Evolutionary conservation across 2,797 vertebrate species (phyloP).

Genomic region (Hippoglossus hippoglossus): DNA sequence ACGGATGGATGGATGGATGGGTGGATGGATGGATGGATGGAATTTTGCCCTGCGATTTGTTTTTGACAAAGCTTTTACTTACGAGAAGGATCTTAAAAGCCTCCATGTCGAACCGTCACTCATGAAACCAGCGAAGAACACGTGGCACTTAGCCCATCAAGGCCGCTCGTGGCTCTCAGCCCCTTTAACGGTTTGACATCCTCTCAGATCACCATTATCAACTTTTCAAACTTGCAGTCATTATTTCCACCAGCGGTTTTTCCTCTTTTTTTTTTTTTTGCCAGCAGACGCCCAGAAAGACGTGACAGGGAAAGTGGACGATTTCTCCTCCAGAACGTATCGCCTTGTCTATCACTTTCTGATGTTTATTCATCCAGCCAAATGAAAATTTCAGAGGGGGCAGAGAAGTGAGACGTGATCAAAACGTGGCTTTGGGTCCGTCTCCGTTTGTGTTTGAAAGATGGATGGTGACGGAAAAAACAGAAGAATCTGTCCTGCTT

Average conservation of each 20-base stretch:
- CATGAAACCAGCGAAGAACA: slow-evolving; percentile 36
- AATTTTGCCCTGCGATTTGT: slow-evolving; percentile 27
- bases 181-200: slow-evolving; percentile 64
- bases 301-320: slow-evolving; percentile 64
- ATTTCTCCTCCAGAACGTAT: slow-evolving; percentile 17
- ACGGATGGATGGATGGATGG: too few species aligned
- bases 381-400: slow-evolving; percentile 38
- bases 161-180: slow-evolving; percentile 47
- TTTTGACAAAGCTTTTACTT: not conserved
- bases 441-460: slow-evolving; percentile 7
- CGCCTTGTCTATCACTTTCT: slow-evolving; percentile 52
- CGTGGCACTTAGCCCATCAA: slow-evolving; percentile 67
- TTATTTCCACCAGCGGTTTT: slow-evolving; percentile 70
- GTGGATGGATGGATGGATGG: too few species aligned
- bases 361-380: slow-evolving; percentile 63
- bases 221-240: slow-evolving; percentile 70
- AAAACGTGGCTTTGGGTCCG: slow-evolving; percentile 18
- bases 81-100: slow-evolving; percentile 36
- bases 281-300: slow-evolving; percentile 21
- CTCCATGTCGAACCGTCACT: slow-evolving; percentile 42
- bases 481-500: slow-evolving; percentile 3
- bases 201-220: slow-evolving; percentile 76
- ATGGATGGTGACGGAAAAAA: not conserved
- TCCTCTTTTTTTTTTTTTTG: too few species aligned
- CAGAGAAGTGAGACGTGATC: slow-evolving; percentile 30